Evolutionary conservation across 2,113 vertebrate species (phyloP), one percentile per base, ranked within the genome.

Genomic region (Oceanites oceanicus): DNA sequence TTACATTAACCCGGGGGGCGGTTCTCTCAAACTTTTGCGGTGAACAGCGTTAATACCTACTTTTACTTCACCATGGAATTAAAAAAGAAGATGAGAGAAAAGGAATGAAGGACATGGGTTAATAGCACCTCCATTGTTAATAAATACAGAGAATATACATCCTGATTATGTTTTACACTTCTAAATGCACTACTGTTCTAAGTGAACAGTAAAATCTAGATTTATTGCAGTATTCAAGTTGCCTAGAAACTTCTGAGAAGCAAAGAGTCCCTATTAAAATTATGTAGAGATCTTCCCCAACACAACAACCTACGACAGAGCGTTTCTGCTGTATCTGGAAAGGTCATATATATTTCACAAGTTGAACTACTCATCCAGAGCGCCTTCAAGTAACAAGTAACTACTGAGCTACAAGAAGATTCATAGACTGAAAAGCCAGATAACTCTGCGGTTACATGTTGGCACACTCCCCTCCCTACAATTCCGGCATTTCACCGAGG

Each of bases 181-280:
- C n/a, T n/a, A n/a, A n/a, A n/a, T n/a, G 4, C 27, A 17, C 7
- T n/a, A n/a, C n/a, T n/a, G n/a, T 78, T 63, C 52, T 71, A 78
- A 92, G 84, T 14, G 40, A 47, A 78, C 34, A 78, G 21, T 77
- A 65, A 90, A 70, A 75, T 81, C 44, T 13, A 44, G 36, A 79
- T 79, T 73, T 79, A 68, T n/a, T 47, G 73, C 70, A 79, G 49
- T 25, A 61, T 62, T 94, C 80, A 94, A 96, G 91, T 88, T 95
- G 94, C 95, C 66, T 91, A 77, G 89, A 96, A 96, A 97, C 83
- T 94, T 94, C 86, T 2, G 42, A 87, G 42, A 72, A 70, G 61
- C 56, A 74, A 27, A n/a, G 52, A 90, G 34, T 23, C 23, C 20
- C 45, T 63, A 38, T 53, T 66, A 90, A 73, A 88, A 83, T 86